Percentiles rank a stretch among this genome's conserved stretches.
Evolutionary conservation across 2,888 invertebrate genomes (phyloP).

Genomic region (Eupithecia subumbrata): DNA sequence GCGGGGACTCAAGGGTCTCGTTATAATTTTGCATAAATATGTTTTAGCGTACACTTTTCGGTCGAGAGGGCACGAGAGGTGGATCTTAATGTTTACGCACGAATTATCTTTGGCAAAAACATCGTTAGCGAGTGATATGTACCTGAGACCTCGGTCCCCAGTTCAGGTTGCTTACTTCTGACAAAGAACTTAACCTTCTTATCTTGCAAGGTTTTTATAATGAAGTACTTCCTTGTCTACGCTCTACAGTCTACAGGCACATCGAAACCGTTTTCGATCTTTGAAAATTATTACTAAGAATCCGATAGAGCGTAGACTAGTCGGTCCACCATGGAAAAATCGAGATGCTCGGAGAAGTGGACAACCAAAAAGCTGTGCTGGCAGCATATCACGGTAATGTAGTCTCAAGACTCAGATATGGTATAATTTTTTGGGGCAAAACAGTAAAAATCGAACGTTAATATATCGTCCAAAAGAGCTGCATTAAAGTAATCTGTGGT

Average conservation of each 20-base stretch:
- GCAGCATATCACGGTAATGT: too few species aligned
- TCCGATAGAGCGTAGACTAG: not conserved
- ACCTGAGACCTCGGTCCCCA: constrained; percentile 29
- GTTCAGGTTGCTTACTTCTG: constrained; percentile 12
- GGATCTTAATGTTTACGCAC: constrained; percentile 73
- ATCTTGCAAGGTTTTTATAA: not conserved
- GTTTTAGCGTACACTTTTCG: constrained; percentile 69
- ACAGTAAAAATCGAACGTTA: too few species aligned
- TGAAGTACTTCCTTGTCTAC: not conserved
- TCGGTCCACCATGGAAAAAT: not conserved
- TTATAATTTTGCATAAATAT: constrained; percentile 80
- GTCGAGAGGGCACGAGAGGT: constrained; percentile 53
- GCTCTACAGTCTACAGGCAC: not conserved
- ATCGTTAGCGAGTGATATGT: constrained; percentile 54
- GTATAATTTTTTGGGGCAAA: too few species aligned
- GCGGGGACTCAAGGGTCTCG: constrained; percentile 67
- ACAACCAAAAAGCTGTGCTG: too few species aligned
- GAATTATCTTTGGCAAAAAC: constrained; percentile 67
- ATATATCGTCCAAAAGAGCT: too few species aligned
- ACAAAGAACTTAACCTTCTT: not conserved
- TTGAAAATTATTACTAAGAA: not conserved
- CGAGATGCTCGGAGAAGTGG: not conserved
- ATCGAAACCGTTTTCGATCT: not conserved
- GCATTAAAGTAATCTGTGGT: not conserved
- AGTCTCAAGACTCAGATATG: too few species aligned